Evolutionary conservation across 2,888 invertebrate genomes (phyloP).

Genomic region (Drosophila fungiperda): DNA sequence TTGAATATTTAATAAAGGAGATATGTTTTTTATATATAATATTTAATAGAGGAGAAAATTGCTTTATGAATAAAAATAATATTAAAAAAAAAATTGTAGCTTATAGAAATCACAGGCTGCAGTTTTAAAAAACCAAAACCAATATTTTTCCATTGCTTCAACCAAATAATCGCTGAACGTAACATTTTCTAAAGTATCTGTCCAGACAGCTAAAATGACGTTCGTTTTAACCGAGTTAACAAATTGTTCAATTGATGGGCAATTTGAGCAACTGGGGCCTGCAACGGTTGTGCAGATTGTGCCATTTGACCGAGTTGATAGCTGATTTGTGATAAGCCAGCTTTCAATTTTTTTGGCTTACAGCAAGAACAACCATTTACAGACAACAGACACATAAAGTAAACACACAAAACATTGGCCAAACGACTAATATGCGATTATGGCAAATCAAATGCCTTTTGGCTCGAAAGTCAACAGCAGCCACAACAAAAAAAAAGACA

Average conservation of each 20-base stretch:
- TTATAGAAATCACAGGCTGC: neutral
- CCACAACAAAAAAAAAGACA: constrained; percentile 19
- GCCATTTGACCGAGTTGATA: constrained; percentile 56
- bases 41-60: too few relatives aligned
- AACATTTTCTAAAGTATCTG: constrained; percentile 7
- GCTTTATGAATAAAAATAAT: too few relatives aligned
- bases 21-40: too few relatives aligned
- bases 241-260: constrained; percentile 53
- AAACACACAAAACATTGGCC: constrained; percentile 70
- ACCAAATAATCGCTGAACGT: neutral
- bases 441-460: constrained; percentile 76
- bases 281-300: constrained; percentile 16
- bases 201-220: constrained; percentile 11
- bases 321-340: constrained; percentile 75
- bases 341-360: constrained; percentile 63
- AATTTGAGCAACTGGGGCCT: constrained; percentile 40
- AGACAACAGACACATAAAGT: constrained; percentile 66
- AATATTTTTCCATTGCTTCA: neutral
- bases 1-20: too few relatives aligned
- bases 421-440: constrained; percentile 80
- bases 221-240: constrained; percentile 36
- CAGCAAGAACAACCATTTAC: constrained; percentile 13
- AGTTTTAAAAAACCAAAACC: neutral
- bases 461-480: constrained; percentile 65
- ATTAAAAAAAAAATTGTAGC: neutral